A percentile compares a stretch with the other conserved stretches of the same genome.
These are phyloP conservation scores for Crocuta crocuta DNA, from an alignment of 2,113 vertebrate genomes.

Conservation along the genomic window DNA sequence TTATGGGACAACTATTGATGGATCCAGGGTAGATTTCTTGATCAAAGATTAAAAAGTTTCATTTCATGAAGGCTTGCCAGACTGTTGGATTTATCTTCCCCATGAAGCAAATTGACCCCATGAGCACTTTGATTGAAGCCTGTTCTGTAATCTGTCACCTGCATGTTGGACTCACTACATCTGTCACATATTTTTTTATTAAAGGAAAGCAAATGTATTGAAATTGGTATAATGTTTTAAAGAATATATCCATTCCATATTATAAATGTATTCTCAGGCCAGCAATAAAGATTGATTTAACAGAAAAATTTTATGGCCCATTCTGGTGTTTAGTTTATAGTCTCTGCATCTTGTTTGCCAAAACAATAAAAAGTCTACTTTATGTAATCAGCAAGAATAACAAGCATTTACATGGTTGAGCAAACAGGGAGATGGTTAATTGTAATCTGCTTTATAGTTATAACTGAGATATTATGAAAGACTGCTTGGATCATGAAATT, in stretches of 20 bases:
- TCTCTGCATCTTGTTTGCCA: conserved; percentile 58
- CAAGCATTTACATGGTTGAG: conserved; percentile 67
- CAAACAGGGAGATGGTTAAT: conserved; percentile 51
- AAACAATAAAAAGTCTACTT: conserved; percentile 74
- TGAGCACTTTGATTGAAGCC: not conserved
- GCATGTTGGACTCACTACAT: conserved; percentile 29
- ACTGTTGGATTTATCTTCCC: not conserved
- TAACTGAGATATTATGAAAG: conserved; percentile 54
- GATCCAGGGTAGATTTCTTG: not conserved
- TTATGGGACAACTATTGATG: not conserved
- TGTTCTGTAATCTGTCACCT: conserved; percentile 16
- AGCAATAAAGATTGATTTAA: conserved; percentile 53
- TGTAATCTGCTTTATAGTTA: conserved; percentile 65
- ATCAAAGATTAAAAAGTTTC: conserved; percentile 18
- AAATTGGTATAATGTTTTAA: conserved; percentile 46
- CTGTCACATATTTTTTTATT: conserved; percentile 47
- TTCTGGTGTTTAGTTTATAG: conserved; percentile 67
- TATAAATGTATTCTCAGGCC: conserved; percentile 54
- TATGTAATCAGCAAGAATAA: conserved; percentile 76
- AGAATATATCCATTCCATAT: conserved; percentile 48
- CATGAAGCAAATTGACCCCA: not conserved
- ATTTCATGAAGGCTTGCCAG: not conserved
- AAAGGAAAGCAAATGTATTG: conserved; percentile 53
- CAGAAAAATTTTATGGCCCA: conserved; percentile 52
- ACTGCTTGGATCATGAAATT: conserved; percentile 4